A percentile compares a stretch with the other conserved stretches of the same genome.
Conservation (phyloP, 2,888 invertebrate species). For the Phania funesta region DNA sequence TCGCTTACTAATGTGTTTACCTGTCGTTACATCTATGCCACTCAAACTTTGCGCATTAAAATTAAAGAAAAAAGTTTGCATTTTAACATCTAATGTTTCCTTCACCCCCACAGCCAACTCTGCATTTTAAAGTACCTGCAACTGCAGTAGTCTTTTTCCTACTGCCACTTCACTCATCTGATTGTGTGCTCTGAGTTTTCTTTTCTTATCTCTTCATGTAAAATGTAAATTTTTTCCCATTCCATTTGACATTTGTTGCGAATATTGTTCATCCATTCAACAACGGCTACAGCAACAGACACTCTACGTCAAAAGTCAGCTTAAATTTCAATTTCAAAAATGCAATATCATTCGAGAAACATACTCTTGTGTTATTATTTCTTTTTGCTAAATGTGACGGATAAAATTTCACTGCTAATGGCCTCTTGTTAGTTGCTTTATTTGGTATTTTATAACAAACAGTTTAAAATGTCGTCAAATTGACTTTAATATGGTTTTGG, state of each 20-base stretch:
- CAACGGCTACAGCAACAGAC: background rate
- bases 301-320: conserved; percentile 31
- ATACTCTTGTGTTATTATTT: background rate
- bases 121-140: background rate
- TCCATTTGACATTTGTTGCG: background rate
- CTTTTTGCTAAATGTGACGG: background rate
- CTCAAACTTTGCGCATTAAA: background rate
- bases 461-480: background rate
- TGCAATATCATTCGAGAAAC: conserved; percentile 17
- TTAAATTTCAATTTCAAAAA: conserved; percentile 55
- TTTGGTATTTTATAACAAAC: background rate
- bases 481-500: too few species aligned
- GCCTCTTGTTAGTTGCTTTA: background rate
- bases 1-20: conserved; percentile 46
- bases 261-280: conserved; percentile 15
- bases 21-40: conserved; percentile 34
- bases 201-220: background rate
- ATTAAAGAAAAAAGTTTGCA: background rate
- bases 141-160: background rate
- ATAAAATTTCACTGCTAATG: background rate
- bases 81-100: conserved; percentile 34
- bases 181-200: background rate
- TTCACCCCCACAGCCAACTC: background rate
- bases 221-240: conserved; percentile 5
- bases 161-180: background rate